Evolutionary conservation across 2,113 vertebrate genomes (phyloP).

Genomic region (Muntiacus reevesi): DNA sequence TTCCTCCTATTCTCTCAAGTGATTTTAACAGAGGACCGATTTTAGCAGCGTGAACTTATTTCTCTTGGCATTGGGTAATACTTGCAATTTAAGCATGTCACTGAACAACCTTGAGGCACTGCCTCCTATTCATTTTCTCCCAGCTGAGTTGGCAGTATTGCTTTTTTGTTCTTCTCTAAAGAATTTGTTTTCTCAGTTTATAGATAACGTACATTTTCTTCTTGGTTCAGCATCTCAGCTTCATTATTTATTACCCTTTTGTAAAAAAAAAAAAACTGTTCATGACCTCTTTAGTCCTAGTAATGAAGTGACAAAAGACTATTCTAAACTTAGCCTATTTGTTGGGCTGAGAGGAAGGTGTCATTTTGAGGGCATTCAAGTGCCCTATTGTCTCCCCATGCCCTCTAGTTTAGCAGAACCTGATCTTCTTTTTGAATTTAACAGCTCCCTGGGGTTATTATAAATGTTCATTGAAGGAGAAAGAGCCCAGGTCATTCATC

Average conservation of each 20-base stretch:
- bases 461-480: background rate
- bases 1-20: background rate
- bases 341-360: background rate
- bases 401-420: background rate
- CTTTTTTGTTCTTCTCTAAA: slow-evolving; percentile 22
- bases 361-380: background rate
- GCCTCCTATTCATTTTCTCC: background rate
- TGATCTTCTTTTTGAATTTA: background rate
- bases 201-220: background rate
- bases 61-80: background rate
- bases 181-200: slow-evolving; percentile 36
- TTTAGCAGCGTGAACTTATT: background rate
- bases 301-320: background rate
- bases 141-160: slow-evolving; percentile 8
- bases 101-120: background rate
- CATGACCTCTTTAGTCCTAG: background rate
- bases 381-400: background rate
- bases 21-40: background rate
- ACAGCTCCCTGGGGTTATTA: background rate
- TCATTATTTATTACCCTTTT: background rate
- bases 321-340: slow-evolving; percentile 5
- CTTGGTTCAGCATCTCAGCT: background rate
- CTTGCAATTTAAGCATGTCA: background rate
- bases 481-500: background rate
- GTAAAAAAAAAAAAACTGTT: background rate